Percentiles rank a stretch among this genome's conserved stretches.
Conservation (phyloP, 2,888 invertebrate genomes). For the Drosophila histrio region DNA sequence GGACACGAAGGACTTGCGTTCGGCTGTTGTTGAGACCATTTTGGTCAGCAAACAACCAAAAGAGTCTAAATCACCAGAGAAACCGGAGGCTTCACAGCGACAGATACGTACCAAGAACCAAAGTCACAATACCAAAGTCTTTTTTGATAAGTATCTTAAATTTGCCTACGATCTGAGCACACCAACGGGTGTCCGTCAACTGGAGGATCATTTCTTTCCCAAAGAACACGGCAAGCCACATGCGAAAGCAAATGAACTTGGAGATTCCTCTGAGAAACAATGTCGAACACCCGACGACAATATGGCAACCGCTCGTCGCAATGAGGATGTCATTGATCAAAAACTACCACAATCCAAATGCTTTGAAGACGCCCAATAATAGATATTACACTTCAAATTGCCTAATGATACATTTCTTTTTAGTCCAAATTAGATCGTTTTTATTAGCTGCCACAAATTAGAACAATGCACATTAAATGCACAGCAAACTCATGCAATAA, state of each 20-base stretch:
- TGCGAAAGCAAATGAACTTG: conserved; percentile 9
- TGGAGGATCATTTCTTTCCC: conserved; percentile 70
- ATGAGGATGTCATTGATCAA: neutral
- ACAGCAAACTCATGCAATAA: neutral
- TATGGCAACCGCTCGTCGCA: neutral
- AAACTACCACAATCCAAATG: conserved; percentile 6
- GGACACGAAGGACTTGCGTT: conserved; percentile 12
- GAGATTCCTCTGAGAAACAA: conserved; percentile 10
- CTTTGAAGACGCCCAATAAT: neutral
- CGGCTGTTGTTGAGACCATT: conserved; percentile 10
- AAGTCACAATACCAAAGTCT: conserved; percentile 45
- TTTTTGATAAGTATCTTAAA: conserved; percentile 69
- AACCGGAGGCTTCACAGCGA: conserved; percentile 18
- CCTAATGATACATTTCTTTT: neutral
- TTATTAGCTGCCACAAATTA: conserved; percentile 14
- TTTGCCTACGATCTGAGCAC: conserved; percentile 65
- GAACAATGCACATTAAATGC: conserved; percentile 14
- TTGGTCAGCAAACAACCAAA: conserved; percentile 3
- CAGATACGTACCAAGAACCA: conserved; percentile 34
- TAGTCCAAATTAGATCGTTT: conserved; percentile 38
- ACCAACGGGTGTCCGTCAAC: conserved; percentile 59
- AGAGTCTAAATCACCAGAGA: conserved; percentile 22
- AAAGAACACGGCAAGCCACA: neutral
- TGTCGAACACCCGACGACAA: neutral
- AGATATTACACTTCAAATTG: neutral